These are phyloP conservation scores for Daphoenositta chrysoptera DNA, from an alignment of 2,113 vertebrate genomes.

Conservation along the genomic window DNA sequence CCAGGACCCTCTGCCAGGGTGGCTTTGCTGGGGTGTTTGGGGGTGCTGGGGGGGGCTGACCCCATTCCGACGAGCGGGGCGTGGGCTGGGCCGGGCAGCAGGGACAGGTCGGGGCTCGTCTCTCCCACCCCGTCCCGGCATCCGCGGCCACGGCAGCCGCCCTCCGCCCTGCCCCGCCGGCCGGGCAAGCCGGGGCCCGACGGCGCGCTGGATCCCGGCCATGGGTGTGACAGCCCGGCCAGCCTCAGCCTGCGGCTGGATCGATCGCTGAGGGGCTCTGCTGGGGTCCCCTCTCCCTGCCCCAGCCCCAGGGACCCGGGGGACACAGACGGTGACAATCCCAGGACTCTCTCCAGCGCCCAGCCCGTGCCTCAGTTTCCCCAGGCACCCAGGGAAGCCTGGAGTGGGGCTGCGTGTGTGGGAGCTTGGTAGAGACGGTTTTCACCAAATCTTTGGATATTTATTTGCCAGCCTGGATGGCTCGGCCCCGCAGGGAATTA, in stretches of 20 bases:
- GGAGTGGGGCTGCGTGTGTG: rapidly evolving
- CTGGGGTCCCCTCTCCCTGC: neutral
- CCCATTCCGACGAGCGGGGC: neutral
- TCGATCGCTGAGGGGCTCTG: neutral
- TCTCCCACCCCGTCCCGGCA: neutral
- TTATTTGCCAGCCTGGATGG: neutral
- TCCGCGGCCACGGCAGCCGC: neutral
- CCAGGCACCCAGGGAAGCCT: rapidly evolving
- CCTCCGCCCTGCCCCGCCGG: neutral
- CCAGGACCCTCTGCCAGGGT: rapidly evolving
- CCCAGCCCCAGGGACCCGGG: neutral
- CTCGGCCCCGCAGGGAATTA: neutral
- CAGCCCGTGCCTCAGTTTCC: neutral
- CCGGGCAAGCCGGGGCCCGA: neutral
- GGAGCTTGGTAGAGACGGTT: rapidly evolving
- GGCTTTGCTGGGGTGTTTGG: rapidly evolving
- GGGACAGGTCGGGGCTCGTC: neutral
- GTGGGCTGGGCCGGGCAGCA: neutral
- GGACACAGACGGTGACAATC: rapidly evolving
- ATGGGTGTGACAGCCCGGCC: neutral
- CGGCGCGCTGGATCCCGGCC: neutral
- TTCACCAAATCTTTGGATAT: neutral
- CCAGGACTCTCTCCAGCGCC: rapidly evolving
- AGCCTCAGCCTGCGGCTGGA: neutral
- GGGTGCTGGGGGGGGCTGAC: neutral